phyloP scores from a whole-genome alignment of 2,888 invertebrate genomes.

The Tetheella fluctuosa region DNA sequence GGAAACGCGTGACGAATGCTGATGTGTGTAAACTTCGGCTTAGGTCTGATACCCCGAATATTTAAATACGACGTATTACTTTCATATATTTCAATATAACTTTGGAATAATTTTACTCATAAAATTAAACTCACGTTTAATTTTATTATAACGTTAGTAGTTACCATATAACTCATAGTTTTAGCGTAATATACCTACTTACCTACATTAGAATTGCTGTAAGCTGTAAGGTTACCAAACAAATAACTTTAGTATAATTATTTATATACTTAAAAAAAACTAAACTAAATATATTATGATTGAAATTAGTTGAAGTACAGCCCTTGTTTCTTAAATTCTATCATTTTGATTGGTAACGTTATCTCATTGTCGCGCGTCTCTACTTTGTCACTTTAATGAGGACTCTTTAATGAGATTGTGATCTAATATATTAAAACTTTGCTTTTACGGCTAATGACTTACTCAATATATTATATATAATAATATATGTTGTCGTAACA shows the following conservation, averaged over 20 bases:
- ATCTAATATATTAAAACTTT: slow-evolving; percentile 40
- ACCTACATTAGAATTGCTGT: too few relatives aligned
- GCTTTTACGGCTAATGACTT: slow-evolving; percentile 28
- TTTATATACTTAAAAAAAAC: too few relatives aligned
- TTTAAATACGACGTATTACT: neutral
- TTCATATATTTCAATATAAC: neutral
- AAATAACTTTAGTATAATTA: too few relatives aligned
- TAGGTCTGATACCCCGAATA: slow-evolving; percentile 37
- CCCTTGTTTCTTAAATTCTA: slow-evolving; percentile 19
- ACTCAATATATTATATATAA: slow-evolving; percentile 1
- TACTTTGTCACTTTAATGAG: slow-evolving; percentile 58
- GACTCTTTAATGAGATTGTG: slow-evolving; percentile 56
- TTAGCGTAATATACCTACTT: too few relatives aligned
- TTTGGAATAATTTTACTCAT: neutral
- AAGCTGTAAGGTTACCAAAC: too few relatives aligned
- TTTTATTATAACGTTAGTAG: too few relatives aligned
- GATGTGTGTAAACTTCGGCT: slow-evolving; percentile 62
- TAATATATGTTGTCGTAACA: too few relatives aligned
- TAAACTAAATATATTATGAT: too few relatives aligned
- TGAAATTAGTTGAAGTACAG: neutral
- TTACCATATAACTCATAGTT: too few relatives aligned
- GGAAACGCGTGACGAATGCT: slow-evolving; percentile 61
- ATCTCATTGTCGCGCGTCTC: slow-evolving; percentile 53
- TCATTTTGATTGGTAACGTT: slow-evolving; percentile 59
- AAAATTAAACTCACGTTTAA: neutral